Percentiles rank a stretch among this genome's conserved stretches.
Evolutionary conservation across 2,113 vertebrate species (phyloP).

Genomic region (Cyrtonyx montezumae): DNA sequence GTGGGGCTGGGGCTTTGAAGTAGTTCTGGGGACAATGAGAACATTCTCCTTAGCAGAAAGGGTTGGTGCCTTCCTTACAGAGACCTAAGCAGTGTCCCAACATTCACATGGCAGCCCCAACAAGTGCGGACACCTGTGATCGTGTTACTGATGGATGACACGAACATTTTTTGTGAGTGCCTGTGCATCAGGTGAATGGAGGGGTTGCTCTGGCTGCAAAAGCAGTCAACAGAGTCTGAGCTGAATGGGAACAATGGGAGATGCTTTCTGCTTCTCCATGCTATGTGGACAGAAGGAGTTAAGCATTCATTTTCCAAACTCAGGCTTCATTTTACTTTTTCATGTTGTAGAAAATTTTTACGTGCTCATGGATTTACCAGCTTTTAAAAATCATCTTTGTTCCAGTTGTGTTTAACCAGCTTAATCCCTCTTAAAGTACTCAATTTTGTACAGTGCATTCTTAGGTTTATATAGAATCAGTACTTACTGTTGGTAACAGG

Average conservation of each 20-base stretch:
- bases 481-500: neutral
- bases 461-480: neutral
- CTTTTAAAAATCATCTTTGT: neutral
- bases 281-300: neutral
- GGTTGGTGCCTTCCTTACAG: neutral
- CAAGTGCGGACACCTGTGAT: too few species aligned
- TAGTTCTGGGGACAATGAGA: neutral
- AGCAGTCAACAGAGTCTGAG: neutral
- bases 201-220: neutral
- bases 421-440: neutral
- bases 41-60: neutral
- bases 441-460: neutral
- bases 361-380: neutral
- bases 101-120: neutral
- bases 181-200: neutral
- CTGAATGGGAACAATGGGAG: neutral
- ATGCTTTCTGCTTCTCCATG: neutral
- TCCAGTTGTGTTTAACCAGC: neutral
- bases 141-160: too few species aligned
- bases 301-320: neutral
- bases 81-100: neutral
- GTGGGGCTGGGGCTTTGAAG: neutral
- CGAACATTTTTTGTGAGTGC: too few species aligned
- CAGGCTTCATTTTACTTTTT: neutral
- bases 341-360: neutral